These are phyloP conservation scores for Limanda limanda DNA, from an alignment of 2,113 vertebrate genomes.

Conservation along the genomic window DNA sequence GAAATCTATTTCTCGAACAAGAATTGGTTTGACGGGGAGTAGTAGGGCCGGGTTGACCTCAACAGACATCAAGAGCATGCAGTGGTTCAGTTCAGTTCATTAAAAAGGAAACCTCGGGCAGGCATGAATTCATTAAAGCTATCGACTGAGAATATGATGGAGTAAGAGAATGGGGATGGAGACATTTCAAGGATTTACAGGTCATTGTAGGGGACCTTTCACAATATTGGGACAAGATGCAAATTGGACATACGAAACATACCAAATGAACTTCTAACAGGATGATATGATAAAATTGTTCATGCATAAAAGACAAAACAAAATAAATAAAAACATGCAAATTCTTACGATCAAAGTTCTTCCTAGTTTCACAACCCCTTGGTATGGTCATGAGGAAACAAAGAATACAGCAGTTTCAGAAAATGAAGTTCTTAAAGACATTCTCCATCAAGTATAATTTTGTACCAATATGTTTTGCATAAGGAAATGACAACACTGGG, in stretches of 20 bases:
- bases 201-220: slow-evolving; percentile 3
- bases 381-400: slow-evolving; percentile 54
- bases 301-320: slow-evolving; percentile 58
- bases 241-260: slow-evolving; percentile 15
- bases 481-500: neutral
- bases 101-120: slow-evolving; percentile 18
- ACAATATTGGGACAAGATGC: slow-evolving; percentile 29
- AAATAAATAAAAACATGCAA: slow-evolving; percentile 63
- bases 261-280: slow-evolving; percentile 13
- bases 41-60: slow-evolving; percentile 5
- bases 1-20: slow-evolving; percentile 24
- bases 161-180: slow-evolving; percentile 17
- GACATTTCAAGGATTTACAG: slow-evolving; percentile 9
- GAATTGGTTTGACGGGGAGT: slow-evolving; percentile 21
- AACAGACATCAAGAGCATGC: slow-evolving; percentile 60
- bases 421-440: slow-evolving; percentile 8
- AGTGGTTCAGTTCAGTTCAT: slow-evolving; percentile 36
- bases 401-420: slow-evolving; percentile 37
- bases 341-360: slow-evolving; percentile 68
- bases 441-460: slow-evolving; percentile 12
- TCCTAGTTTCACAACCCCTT: slow-evolving; percentile 57
- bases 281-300: slow-evolving; percentile 10
- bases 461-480: neutral
- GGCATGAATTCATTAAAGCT: slow-evolving; percentile 21
- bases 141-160: slow-evolving; percentile 13